Base-by-base conservation (phyloP, 1,140 invertebrate genomes). In the Drosophila ohnishii region DNA sequence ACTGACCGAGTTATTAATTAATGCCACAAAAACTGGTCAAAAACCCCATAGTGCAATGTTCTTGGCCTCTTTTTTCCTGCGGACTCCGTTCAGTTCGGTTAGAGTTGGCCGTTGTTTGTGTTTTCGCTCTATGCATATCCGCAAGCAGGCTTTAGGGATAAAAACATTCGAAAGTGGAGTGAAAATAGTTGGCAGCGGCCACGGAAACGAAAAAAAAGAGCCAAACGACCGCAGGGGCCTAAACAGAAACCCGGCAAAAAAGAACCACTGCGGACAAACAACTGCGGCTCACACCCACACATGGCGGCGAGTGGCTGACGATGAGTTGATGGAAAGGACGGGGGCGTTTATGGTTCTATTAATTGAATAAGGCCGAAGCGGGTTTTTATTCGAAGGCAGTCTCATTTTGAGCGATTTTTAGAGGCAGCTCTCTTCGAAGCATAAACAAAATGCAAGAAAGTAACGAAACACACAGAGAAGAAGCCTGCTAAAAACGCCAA, bases 101-200 rank as follows among this genome's bases (percentile, higher is more conserved):
- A 50, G 61, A 63, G 50, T 66, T 65, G 59, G 45, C 57, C 53
- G 70, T 42, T 78, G 57, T 77, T 60, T 77, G 73, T 75, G 56
- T 75, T 75, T 69, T 57, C 51, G 57, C 73, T 77, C 57, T 77
- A 73, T 78, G 84, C 80, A 80, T 88, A 88, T 84, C 84, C 84
- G 84, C 84, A 87, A 87, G 84, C 84, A 72, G 80, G 78, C 84
- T 88, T 88, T 88, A 75, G 74, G 84, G 84, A 88, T 89, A 89
- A 89, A 88, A 88, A 84, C 83, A 79, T 80, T 74, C 78, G 63
- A 88, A 88, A 89, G 77, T 80, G 77, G 85, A 84, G 65, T 84
- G 66, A 88, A 87, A 89, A 88, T 88, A 80, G 85, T 80, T 82
- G 65, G 65, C 74, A 85, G 42, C 53, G 37, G 47, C 64, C 59